Base-by-base conservation (phyloP, 2,797 vertebrate genomes). In the Spondyliosoma cantharus region DNA sequence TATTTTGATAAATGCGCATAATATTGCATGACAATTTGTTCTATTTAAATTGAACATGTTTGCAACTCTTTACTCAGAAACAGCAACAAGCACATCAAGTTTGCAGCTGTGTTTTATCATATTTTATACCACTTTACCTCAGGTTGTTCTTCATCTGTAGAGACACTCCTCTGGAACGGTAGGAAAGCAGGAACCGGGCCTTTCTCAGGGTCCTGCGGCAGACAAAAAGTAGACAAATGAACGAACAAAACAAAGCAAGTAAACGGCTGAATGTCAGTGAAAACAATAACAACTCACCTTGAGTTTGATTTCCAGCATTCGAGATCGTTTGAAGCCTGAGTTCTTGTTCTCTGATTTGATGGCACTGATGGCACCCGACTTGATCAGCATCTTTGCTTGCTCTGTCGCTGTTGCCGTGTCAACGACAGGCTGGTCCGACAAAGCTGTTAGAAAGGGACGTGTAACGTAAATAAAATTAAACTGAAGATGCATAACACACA, bases 301-400 rank as follows among this genome's bases (percentile, higher is more conserved):
- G 20, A 97, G 93, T 89, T 98, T 98, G 27, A 97, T 97, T 90
- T 98, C 97, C 60, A 97, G 93, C 46, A 96, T 97, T 42, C 97
- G 94, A 19, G 97, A 98, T 6, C 97, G 96, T 85, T 98, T 98
- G 89, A 98, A 98, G 20, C 97, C 97, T 0, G 96, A 98, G 91
- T 97, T 98, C 90, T 98, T 98, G 91, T 96, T 98, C 83, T 98
- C 97, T 0, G 97, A 97, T 81, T 97, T 98, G 88, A 98, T 98
- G 80, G 97, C 97, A 24, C 97, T 98, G 88, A 98, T 98, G 52
- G 97, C 97, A 7, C 97, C 97, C 0, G 96, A 96, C 86, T 98
- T 98, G 84, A 98, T 96, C 73, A 98, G 94, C 96, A 96, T 97
- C 90, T 98, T 98, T 4, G 97, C 97, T 88, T 98, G 97, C 71